A percentile compares a stretch with the other conserved stretches of the same genome.
Evolutionary conservation across 1,140 invertebrate species (phyloP).

Genomic region (Zaprionus camerounensis): DNA sequence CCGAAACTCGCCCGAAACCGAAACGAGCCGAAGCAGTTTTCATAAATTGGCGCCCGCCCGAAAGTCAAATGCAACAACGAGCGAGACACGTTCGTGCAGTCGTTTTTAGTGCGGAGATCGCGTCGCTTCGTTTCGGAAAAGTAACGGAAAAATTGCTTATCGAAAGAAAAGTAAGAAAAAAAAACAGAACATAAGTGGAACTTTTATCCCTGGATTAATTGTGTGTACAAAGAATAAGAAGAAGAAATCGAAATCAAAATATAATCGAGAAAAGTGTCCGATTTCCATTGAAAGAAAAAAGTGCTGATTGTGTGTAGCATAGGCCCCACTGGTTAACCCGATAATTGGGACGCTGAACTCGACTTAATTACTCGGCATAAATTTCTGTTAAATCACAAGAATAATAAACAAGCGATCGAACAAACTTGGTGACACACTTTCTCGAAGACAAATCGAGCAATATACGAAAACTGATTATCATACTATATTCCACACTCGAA

Average conservation of each 20-base stretch:
- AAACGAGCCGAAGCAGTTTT: constrained; percentile 33
- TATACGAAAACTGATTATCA: constrained; percentile 40
- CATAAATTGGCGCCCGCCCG: constrained; percentile 41
- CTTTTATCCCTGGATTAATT: constrained; percentile 11
- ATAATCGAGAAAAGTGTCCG: constrained; percentile 39
- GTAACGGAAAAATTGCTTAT: constrained; percentile 21
- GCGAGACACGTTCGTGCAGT: constrained; percentile 32
- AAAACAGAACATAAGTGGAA: constrained; percentile 5
- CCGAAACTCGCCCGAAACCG: constrained; percentile 15
- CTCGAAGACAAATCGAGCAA: not conserved
- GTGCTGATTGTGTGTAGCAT: constrained; percentile 62
- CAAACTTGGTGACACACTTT: constrained; percentile 61
- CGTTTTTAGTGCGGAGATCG: constrained; percentile 39
- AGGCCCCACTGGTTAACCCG: constrained; percentile 21
- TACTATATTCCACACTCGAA: constrained; percentile 24
- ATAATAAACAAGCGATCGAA: constrained; percentile 56
- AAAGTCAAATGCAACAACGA: constrained; percentile 25
- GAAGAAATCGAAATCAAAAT: constrained; percentile 32
- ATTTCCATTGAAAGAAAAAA: constrained; percentile 39
- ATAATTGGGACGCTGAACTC: constrained; percentile 58
- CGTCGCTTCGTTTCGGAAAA: constrained; percentile 3
- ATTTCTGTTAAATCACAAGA: constrained; percentile 64
- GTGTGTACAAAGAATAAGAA: constrained; percentile 15
- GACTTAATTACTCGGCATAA: constrained; percentile 75
- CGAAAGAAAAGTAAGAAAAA: constrained; percentile 5